A percentile compares a stretch with the other conserved stretches of the same genome.
These are phyloP conservation scores for Drosophila sordidula DNA, from an alignment of 2,888 invertebrate genomes.

Conservation along the genomic window DNA sequence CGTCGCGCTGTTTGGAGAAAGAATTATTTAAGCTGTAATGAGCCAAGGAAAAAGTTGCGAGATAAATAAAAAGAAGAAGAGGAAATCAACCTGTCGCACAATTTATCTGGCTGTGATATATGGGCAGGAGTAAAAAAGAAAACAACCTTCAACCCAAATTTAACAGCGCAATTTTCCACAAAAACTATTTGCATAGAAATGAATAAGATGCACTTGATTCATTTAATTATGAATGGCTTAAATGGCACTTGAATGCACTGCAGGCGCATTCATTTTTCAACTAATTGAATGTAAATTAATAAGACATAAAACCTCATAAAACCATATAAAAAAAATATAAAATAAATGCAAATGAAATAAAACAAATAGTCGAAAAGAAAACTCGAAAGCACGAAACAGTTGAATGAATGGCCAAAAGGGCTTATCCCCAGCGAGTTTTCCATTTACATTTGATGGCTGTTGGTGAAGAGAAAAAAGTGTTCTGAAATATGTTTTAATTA, in stretches of 20 bases:
- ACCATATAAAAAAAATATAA: conserved; percentile 6
- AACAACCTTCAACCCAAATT: conserved; percentile 4
- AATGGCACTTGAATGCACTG: conserved; percentile 46
- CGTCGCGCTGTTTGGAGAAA: not conserved
- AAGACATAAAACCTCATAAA: conserved; percentile 24
- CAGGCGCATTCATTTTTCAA: conserved; percentile 32
- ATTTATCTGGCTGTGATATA: conserved; percentile 18
- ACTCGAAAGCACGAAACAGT: conserved; percentile 31
- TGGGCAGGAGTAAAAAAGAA: not conserved
- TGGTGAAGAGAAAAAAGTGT: conserved; percentile 33
- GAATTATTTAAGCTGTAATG: conserved; percentile 29
- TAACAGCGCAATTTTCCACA: conserved; percentile 2
- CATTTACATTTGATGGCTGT: conserved; percentile 56
- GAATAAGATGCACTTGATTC: conserved; percentile 34
- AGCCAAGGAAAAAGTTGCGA: conserved; percentile 14
- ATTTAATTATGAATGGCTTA: conserved; percentile 50
- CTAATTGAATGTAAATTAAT: conserved; percentile 73
- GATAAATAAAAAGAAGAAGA: not conserved
- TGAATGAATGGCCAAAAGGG: conserved; percentile 55
- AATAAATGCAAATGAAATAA: conserved; percentile 1
- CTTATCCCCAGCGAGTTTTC: conserved; percentile 38
- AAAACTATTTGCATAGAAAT: conserved; percentile 2
- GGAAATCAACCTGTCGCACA: conserved; percentile 11
- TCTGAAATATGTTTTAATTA: conserved; percentile 76
- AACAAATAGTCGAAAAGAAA: not conserved